A percentile compares a stretch with the other conserved stretches of the same genome.
phyloP scores from a whole-genome alignment of 2,797 vertebrate species.

The Austrolebias charrua region DNA sequence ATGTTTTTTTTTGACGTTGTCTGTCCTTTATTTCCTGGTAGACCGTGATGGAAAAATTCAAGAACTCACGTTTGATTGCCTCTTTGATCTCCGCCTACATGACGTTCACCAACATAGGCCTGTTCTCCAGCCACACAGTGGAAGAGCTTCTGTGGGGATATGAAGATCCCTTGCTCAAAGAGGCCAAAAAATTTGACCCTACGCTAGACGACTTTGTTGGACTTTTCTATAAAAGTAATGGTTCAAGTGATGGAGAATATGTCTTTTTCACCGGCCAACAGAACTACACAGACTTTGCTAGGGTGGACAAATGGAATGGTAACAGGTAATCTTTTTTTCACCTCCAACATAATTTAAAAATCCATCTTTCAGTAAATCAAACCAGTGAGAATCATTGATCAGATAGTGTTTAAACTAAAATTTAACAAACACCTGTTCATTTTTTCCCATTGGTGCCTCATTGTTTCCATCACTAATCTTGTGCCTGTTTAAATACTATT shows the following conservation, averaged over 20 bases:
- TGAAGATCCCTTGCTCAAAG: constrained; percentile 82
- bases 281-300: constrained; percentile 87
- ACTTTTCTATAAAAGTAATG: constrained; percentile 91
- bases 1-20: neutral
- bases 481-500: no score
- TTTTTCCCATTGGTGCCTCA: neutral
- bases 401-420: no score
- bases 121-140: constrained; percentile 84
- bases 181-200: constrained; percentile 48
- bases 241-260: constrained; percentile 89
- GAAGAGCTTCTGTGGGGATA: constrained; percentile 93
- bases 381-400: neutral
- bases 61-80: fast-evolving
- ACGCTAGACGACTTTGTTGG: constrained; percentile 83
- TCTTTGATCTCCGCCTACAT: constrained; percentile 63
- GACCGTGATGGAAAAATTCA: constrained; percentile 74
- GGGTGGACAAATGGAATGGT: constrained; percentile 88
- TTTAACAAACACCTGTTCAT: no score
- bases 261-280: constrained; percentile 87
- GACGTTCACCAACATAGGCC: constrained; percentile 44
- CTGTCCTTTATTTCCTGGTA: constrained; percentile 8
- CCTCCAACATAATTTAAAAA: neutral
- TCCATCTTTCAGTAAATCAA: neutral
- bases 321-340: constrained; percentile 77
- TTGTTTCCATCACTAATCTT: neutral